Evolutionary conservation across 2,888 invertebrate species (phyloP).

Genomic region (Eupsilia transversa): DNA sequence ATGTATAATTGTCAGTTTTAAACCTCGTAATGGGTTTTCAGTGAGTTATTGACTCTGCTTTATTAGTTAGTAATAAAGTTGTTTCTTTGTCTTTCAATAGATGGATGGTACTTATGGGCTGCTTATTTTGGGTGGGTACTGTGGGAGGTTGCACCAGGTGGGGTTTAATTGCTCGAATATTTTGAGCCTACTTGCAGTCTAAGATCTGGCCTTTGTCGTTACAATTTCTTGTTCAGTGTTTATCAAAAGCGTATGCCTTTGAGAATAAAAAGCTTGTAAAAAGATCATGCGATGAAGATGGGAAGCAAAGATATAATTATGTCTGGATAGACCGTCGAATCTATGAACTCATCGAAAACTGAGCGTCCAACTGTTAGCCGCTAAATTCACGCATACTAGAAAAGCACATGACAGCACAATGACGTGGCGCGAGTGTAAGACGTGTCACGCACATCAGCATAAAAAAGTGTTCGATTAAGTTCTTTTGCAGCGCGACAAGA

Average conservation of each 20-base stretch:
- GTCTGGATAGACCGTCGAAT: no score
- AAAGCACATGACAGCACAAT: no score
- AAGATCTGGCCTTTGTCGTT: background rate
- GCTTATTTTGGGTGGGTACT: constrained; percentile 42
- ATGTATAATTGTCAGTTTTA: constrained; percentile 84
- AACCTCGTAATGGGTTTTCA: constrained; percentile 79
- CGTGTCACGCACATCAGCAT: no score
- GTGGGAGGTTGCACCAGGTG: constrained; percentile 51
- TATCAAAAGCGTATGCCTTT: background rate
- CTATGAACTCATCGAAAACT: no score
- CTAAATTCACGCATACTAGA: no score
- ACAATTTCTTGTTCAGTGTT: background rate
- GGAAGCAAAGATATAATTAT: no score
- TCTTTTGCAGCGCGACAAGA: no score
- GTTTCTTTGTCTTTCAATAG: constrained; percentile 60
- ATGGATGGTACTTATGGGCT: constrained; percentile 44
- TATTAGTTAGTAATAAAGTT: constrained; percentile 71
- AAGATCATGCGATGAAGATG: background rate
- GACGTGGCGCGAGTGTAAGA: no score
- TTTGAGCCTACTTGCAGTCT: background rate
- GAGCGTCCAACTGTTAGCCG: no score
- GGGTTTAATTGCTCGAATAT: constrained; percentile 7
- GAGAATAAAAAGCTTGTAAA: background rate
- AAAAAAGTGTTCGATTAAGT: no score
- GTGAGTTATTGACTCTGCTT: constrained; percentile 78